Conservation (phyloP, 2,888 invertebrate species). For the Philhelius pedissequus region DNA sequence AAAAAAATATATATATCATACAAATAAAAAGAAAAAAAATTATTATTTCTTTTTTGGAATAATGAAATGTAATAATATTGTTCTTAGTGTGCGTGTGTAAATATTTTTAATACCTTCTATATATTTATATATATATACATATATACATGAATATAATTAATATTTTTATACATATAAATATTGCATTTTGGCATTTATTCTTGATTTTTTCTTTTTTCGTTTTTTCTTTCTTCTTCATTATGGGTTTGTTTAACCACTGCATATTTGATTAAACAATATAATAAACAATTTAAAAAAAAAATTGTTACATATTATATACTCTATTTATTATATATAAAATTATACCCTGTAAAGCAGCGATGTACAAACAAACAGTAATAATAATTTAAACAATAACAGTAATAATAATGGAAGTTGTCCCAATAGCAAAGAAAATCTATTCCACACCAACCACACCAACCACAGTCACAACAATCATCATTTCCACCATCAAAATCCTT, state of each 20-base stretch:
- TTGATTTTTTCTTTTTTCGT: constrained; percentile 78
- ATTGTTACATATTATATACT: constrained; percentile 55
- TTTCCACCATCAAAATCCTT: constrained; percentile 55
- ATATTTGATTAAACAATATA: constrained; percentile 77
- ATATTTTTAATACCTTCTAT: constrained; percentile 65
- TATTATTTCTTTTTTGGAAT: constrained; percentile 59
- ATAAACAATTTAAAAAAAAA: constrained; percentile 40
- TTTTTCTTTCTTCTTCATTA: constrained; percentile 79
- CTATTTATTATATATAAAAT: constrained; percentile 70
- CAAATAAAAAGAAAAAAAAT: constrained; percentile 13
- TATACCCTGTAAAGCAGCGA: constrained; percentile 74
- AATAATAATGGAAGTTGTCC: constrained; percentile 77
- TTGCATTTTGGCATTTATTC: constrained; percentile 79
- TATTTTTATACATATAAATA: constrained; percentile 74
- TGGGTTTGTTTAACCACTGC: constrained; percentile 71
- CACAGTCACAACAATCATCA: constrained; percentile 54
- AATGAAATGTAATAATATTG: constrained; percentile 65
- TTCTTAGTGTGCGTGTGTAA: constrained; percentile 69
- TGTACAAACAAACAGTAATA: constrained; percentile 79
- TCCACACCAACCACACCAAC: constrained; percentile 70
- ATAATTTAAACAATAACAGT: constrained; percentile 69
- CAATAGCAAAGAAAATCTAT: constrained; percentile 76
- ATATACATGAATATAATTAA: constrained; percentile 69
- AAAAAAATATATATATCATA: constrained; percentile 5
- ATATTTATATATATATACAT: not conserved